Percentiles rank a stretch among this genome's conserved stretches.
phyloP scores from a whole-genome alignment of 2,888 invertebrate species.

The Branchipolynoe longqiensis region DNA sequence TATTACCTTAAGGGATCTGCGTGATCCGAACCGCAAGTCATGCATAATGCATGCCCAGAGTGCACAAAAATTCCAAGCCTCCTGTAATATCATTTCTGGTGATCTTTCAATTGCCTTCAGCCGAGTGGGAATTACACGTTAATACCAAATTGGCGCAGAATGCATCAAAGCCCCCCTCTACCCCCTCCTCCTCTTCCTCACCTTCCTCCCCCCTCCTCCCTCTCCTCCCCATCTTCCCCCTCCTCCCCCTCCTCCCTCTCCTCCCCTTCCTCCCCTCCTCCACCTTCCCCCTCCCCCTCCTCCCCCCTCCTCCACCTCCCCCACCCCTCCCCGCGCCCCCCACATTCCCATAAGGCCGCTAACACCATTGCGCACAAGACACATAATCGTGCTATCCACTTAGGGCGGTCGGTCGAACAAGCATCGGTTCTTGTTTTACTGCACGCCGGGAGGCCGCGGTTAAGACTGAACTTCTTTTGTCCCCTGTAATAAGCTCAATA shows the following conservation, averaged over 20 bases:
- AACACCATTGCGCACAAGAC: slow-evolving; percentile 25
- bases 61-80: not conserved
- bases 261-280: too few species aligned
- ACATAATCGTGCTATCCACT: slow-evolving; percentile 47
- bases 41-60: slow-evolving; percentile 3
- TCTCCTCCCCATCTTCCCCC: too few species aligned
- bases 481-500: slow-evolving; percentile 41
- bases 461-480: slow-evolving; percentile 31
- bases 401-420: not conserved
- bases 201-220: too few species aligned
- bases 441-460: not conserved
- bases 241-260: too few species aligned
- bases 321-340: too few species aligned
- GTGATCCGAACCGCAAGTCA: not conserved
- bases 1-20: slow-evolving; percentile 8
- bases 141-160: slow-evolving; percentile 41
- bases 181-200: too few species aligned
- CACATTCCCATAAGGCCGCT: not conserved
- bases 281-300: too few species aligned
- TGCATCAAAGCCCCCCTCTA: slow-evolving; percentile 44
- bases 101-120: slow-evolving; percentile 47
- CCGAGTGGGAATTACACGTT: slow-evolving; percentile 34
- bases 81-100: slow-evolving; percentile 45
- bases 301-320: too few species aligned
- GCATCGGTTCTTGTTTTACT: slow-evolving; percentile 11